phyloP scores from a whole-genome alignment of 2,888 invertebrate genomes.

The Xestia sexstrigata region DNA sequence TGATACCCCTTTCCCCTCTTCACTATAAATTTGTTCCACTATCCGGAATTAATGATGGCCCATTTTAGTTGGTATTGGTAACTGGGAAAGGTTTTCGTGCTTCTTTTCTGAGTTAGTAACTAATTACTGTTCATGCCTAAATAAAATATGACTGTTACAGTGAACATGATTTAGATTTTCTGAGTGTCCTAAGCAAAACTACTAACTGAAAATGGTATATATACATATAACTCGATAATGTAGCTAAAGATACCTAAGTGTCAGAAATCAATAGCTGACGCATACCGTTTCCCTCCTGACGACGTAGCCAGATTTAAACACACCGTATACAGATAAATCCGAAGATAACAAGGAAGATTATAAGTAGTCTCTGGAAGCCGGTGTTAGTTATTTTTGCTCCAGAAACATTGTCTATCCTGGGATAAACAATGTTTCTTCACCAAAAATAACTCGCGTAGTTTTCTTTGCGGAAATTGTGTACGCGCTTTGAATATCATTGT shows the following conservation, averaged over 20 bases:
- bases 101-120: background rate
- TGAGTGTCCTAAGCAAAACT: background rate
- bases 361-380: conserved; percentile 27
- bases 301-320: conserved; percentile 38
- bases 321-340: conserved; percentile 44
- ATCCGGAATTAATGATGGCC: conserved; percentile 9
- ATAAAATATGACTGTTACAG: background rate
- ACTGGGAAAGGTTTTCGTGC: conserved; percentile 8
- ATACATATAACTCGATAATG: background rate
- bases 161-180: background rate
- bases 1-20: conserved; percentile 7
- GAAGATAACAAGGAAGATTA: conserved; percentile 55
- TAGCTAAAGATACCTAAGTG: conserved; percentile 8
- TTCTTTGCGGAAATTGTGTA: conserved; percentile 38
- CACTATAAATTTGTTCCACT: conserved; percentile 18
- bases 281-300: conserved; percentile 13
- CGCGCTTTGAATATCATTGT: conserved; percentile 45
- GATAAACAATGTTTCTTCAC: conserved; percentile 44
- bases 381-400: conserved; percentile 22
- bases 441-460: conserved; percentile 49
- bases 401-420: conserved; percentile 21
- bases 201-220: background rate
- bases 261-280: conserved; percentile 24
- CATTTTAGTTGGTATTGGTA: conserved; percentile 6
- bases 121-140: background rate